Conservation (phyloP, 2,113 vertebrate species). For the Oncorhynchus gorbuscha region DNA sequence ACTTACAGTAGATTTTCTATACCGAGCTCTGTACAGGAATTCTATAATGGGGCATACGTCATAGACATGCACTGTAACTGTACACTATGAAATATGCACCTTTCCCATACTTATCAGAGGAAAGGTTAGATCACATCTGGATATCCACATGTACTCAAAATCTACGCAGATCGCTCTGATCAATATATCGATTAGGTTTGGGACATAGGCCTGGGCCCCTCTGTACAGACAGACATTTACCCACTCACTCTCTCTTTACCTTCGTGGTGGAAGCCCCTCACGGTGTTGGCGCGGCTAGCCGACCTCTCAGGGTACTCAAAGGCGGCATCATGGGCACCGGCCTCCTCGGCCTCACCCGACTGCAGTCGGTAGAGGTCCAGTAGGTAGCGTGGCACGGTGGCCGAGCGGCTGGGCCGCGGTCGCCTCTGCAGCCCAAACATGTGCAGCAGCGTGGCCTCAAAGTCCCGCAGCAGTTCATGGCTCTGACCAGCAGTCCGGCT, state of each 20-base stretch:
- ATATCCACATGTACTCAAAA: too few relatives aligned
- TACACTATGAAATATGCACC: too few relatives aligned
- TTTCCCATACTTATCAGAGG: too few relatives aligned
- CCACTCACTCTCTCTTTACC: conserved; percentile 68
- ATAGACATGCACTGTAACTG: too few relatives aligned
- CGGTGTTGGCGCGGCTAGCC: conserved; percentile 94
- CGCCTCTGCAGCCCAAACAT: conserved; percentile 97
- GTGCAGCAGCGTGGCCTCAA: conserved; percentile 96
- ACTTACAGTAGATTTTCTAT: neutral
- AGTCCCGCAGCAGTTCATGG: conserved; percentile 98
- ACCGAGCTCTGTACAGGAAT: too few relatives aligned
- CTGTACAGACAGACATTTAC: neutral
- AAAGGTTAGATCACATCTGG: too few relatives aligned
- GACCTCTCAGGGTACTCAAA: conserved; percentile 93
- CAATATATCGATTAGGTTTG: too few relatives aligned
- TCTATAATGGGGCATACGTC: too few relatives aligned
- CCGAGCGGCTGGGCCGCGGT: conserved; percentile 87
- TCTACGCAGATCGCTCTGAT: too few relatives aligned
- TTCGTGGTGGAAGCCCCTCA: conserved; percentile 98
- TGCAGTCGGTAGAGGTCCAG: conserved; percentile 96
- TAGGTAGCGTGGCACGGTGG: conserved; percentile 92
- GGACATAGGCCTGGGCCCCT: neutral
- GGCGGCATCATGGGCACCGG: conserved; percentile 73
- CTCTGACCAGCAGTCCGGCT: conserved; percentile 86
- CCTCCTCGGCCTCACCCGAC: conserved; percentile 91